Conservation (phyloP, 2,888 invertebrate genomes). For the Stomorhina lunata region DNA sequence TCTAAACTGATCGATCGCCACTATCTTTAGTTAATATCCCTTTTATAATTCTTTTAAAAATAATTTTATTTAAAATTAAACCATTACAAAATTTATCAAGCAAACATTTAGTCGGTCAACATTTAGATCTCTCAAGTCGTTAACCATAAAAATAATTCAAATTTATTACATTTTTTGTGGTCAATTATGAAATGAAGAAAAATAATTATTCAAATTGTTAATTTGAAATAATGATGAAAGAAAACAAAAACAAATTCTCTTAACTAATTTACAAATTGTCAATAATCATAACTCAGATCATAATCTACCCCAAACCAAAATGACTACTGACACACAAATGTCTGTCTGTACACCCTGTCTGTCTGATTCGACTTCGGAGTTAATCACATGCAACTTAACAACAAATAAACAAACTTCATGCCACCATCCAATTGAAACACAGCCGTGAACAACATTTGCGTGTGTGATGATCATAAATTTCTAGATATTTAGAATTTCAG, state of each 20-base stretch:
- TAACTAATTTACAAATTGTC: slow-evolving; percentile 60
- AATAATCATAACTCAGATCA: slow-evolving; percentile 65
- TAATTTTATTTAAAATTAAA: too few relatives aligned
- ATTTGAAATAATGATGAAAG: slow-evolving; percentile 43
- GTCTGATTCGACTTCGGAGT: too few relatives aligned
- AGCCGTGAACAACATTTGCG: slow-evolving; percentile 59
- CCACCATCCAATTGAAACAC: slow-evolving; percentile 22
- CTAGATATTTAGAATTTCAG: slow-evolving; percentile 40
- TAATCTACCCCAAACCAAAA: slow-evolving; percentile 51
- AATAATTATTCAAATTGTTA: slow-evolving; percentile 55
- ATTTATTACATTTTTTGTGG: not conserved
- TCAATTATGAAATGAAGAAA: slow-evolving; percentile 4
- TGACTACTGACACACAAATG: not conserved
- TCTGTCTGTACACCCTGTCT: not conserved
- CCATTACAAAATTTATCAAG: not conserved
- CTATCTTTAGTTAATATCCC: not conserved
- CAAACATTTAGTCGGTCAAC: too few relatives aligned
- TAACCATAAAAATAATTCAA: too few relatives aligned
- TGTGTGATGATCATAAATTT: slow-evolving; percentile 65
- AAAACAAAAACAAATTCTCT: not conserved
- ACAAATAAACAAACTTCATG: not conserved
- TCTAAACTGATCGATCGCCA: too few relatives aligned
- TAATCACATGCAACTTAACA: slow-evolving; percentile 24
- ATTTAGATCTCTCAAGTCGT: too few relatives aligned
- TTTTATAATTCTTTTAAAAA: not conserved